phyloP scores from a whole-genome alignment of 1,140 invertebrate genomes.

The Stegodyphus mimosarum region DNA sequence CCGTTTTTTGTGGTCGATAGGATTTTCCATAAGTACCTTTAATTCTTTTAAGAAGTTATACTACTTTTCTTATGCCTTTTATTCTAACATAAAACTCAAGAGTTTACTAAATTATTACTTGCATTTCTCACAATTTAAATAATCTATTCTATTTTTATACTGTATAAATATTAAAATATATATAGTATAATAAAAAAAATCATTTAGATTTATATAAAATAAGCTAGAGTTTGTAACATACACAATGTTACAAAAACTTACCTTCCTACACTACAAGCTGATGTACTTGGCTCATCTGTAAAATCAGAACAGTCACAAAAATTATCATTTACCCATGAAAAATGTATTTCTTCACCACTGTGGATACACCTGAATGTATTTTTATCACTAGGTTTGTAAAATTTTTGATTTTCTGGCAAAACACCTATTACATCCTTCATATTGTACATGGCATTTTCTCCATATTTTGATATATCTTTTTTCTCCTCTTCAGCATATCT shows the following conservation, averaged over 20 bases:
- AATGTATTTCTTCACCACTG: constrained; percentile 84
- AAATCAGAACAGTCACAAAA: constrained; percentile 96
- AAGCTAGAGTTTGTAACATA: no score
- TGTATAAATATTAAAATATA: no score
- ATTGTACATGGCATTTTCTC: not conserved
- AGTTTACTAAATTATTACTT: no score
- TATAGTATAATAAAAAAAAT: no score
- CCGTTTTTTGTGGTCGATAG: no score
- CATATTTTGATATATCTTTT: not conserved
- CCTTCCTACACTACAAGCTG: constrained; percentile 52
- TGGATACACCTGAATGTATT: constrained; percentile 88
- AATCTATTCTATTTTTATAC: no score
- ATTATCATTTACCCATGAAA: constrained; percentile 92
- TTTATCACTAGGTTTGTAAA: constrained; percentile 63
- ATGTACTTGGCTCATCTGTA: constrained; percentile 85
- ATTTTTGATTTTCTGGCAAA: constrained; percentile 48
- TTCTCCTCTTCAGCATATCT: constrained; percentile 4
- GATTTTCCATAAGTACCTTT: no score
- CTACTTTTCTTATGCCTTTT: no score
- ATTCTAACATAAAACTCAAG: no score
- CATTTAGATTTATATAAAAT: no score
- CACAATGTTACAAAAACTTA: constrained; percentile 4
- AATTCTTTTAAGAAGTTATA: no score
- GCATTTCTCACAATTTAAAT: no score
- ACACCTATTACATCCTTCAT: constrained; percentile 37